Evolutionary conservation across 2,113 vertebrate species (phyloP).

Genomic region (Leptocoma aspasia): DNA sequence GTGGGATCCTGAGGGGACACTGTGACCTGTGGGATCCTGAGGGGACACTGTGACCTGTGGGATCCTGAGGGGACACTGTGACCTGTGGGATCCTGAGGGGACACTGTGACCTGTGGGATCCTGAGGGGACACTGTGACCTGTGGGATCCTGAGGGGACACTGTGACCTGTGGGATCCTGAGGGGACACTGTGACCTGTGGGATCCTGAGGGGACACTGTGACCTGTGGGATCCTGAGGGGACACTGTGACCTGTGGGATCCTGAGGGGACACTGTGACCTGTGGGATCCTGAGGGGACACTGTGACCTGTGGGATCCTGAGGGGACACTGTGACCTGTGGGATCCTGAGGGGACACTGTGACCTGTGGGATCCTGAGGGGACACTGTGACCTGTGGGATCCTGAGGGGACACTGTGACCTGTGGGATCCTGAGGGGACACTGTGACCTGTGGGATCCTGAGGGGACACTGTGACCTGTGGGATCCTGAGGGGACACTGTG

Average conservation of each 20-base stretch:
- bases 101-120: not conserved
- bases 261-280: not conserved
- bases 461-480: not conserved
- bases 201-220: not conserved
- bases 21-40: not conserved
- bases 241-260: not conserved
- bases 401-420: not conserved
- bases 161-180: not conserved
- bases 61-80: not conserved
- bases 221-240: not conserved
- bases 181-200: not conserved
- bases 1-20: too few species aligned
- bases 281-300: not conserved
- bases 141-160: not conserved
- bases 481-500: not conserved
- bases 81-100: not conserved
- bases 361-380: not conserved
- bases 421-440: not conserved
- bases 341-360: not conserved
- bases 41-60: not conserved
- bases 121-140: not conserved
- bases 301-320: not conserved
- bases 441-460: not conserved
- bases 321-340: not conserved
- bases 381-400: not conserved